Evolutionary conservation across 2,797 vertebrate species (phyloP).

Genomic region (Borostomias antarcticus): DNA sequence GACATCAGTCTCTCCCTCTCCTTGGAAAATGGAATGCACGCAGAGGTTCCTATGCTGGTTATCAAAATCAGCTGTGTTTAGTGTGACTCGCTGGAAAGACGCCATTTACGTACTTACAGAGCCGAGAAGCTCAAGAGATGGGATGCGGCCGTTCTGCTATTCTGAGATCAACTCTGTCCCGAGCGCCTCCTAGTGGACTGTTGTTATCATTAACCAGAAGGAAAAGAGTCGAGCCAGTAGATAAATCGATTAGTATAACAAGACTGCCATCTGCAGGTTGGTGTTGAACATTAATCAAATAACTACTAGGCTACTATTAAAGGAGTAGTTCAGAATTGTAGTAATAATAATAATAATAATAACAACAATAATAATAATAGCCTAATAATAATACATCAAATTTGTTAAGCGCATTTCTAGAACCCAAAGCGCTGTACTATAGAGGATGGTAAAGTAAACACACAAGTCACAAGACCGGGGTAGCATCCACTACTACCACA

Average conservation of each 20-base stretch:
- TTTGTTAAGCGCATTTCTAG: too few relatives aligned
- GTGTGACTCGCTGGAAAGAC: constrained; percentile 34
- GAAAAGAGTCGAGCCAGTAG: not conserved
- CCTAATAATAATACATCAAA: too few relatives aligned
- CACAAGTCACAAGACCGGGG: too few relatives aligned
- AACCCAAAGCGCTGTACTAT: too few relatives aligned
- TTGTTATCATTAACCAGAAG: not conserved
- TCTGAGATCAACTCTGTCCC: constrained; percentile 1
- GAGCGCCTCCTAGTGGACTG: constrained; percentile 34
- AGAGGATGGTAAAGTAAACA: too few relatives aligned
- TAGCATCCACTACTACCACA: too few relatives aligned
- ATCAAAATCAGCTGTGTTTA: constrained; percentile 32
- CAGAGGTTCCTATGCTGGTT: not conserved
- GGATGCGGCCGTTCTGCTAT: constrained; percentile 18
- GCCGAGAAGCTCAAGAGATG: constrained; percentile 20
- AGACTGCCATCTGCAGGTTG: constrained; percentile 24
- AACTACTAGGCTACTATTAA: too few relatives aligned
- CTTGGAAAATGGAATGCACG: not conserved
- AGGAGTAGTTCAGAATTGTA: too few relatives aligned
- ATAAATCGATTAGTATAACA: not conserved
- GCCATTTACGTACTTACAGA: constrained; percentile 36
- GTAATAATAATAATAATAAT: too few relatives aligned
- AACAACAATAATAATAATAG: not conserved
- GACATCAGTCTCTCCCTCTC: not conserved
- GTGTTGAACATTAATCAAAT: too few relatives aligned